These are phyloP conservation scores for Exocentrus adspersus DNA, from an alignment of 2,888 invertebrate genomes.

Conservation along the genomic window DNA sequence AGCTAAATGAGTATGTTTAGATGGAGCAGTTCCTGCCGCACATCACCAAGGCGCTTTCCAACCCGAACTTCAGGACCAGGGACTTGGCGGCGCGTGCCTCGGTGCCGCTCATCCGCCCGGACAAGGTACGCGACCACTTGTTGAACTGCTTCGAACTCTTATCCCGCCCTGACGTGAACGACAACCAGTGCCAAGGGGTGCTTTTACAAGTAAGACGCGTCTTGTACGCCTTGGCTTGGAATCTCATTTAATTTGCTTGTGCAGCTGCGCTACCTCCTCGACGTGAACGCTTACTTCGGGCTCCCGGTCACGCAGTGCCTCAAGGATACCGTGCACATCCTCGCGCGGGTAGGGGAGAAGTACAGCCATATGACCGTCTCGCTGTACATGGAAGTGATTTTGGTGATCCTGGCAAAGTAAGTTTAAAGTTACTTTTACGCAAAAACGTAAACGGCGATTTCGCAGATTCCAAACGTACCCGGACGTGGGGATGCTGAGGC, in stretches of 20 bases:
- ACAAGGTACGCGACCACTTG: constrained; percentile 52
- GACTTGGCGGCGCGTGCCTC: constrained; percentile 78
- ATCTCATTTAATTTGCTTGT: constrained; percentile 30
- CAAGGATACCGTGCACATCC: constrained; percentile 49
- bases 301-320: constrained; percentile 46
- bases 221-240: too few species aligned
- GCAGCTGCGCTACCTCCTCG: constrained; percentile 55
- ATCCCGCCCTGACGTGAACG: constrained; percentile 54
- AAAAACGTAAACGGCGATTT: background rate
- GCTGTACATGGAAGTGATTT: constrained; percentile 56
- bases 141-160: constrained; percentile 49
- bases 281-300: constrained; percentile 42
- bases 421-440: too few species aligned
- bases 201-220: constrained; percentile 69
- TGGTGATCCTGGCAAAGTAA: constrained; percentile 50
- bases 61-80: constrained; percentile 75
- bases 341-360: constrained; percentile 46
- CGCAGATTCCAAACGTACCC: constrained; percentile 41
- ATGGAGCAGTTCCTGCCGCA: constrained; percentile 73
- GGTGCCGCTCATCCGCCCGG: constrained; percentile 67
- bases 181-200: constrained; percentile 75
- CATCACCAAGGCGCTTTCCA: constrained; percentile 72
- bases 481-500: constrained; percentile 44
- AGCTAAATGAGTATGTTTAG: constrained; percentile 63
- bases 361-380: constrained; percentile 55